These are phyloP conservation scores for Labeo rohita DNA, from an alignment of 2,113 vertebrate genomes.

Conservation along the genomic window DNA sequence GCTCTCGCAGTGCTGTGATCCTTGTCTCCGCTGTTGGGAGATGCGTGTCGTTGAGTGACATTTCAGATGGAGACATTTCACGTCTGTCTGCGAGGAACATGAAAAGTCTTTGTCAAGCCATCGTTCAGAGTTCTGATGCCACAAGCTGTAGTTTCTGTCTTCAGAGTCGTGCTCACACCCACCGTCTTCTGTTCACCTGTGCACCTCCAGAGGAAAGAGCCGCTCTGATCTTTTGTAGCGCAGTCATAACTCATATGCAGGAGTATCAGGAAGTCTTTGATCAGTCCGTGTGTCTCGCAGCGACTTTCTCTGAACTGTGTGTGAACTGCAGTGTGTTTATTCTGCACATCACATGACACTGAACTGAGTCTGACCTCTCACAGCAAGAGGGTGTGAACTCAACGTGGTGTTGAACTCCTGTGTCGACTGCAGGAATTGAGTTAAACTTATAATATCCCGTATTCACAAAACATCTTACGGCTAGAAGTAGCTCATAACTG, in stretches of 20 bases:
- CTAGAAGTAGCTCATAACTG: neutral
- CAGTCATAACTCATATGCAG: neutral
- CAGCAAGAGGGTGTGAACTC: neutral
- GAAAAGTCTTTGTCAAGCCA: neutral
- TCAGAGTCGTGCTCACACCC: neutral
- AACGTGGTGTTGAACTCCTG: neutral
- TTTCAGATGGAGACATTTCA: neutral
- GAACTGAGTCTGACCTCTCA: neutral
- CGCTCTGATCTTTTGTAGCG: neutral
- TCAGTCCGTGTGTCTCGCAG: neutral
- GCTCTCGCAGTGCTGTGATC: neutral
- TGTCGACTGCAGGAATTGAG: neutral
- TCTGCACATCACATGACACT: neutral
- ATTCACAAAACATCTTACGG: too few relatives aligned
- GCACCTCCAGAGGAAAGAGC: neutral
- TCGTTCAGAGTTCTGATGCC: neutral
- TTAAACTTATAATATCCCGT: neutral
- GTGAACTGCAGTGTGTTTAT: slow-evolving; percentile 12
- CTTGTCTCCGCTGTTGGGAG: neutral
- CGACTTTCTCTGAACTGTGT: neutral
- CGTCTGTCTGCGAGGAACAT: neutral
- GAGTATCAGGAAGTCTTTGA: neutral
- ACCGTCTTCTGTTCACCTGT: neutral
- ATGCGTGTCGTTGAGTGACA: neutral
- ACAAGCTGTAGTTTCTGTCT: neutral